Conservation (phyloP, 2,113 vertebrate species). For the Callionymus lyra region DNA sequence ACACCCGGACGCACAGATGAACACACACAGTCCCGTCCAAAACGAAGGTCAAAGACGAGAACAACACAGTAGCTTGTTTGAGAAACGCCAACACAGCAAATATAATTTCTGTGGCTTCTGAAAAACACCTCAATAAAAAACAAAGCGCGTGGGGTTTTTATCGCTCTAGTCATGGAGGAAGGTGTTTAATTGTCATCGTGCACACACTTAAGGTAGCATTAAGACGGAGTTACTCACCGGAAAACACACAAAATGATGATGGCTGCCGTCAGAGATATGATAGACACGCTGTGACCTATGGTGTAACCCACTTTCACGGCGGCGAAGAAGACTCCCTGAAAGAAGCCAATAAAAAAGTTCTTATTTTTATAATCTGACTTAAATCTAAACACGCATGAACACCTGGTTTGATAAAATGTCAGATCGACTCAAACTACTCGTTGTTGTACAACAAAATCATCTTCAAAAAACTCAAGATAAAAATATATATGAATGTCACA, state of each 20-base stretch:
- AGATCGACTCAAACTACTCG: too few relatives aligned
- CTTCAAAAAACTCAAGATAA: too few relatives aligned
- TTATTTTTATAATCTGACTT: too few relatives aligned
- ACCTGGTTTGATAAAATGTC: too few relatives aligned
- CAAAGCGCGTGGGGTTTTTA: constrained; percentile 14
- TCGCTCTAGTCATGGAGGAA: constrained; percentile 14
- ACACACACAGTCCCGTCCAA: background rate
- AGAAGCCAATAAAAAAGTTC: too few relatives aligned
- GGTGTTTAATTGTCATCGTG: constrained; percentile 12
- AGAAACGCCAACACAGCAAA: constrained; percentile 12
- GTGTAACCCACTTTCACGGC: constrained; percentile 88
- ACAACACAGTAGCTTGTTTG: constrained; percentile 8
- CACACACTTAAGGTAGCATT: constrained; percentile 5
- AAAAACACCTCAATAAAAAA: constrained; percentile 37
- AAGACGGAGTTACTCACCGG: constrained; percentile 32
- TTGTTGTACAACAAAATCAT: too few relatives aligned
- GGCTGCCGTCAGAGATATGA: constrained; percentile 77
- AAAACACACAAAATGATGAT: constrained; percentile 73
- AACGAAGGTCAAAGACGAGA: constrained; percentile 8
- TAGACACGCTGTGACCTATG: constrained; percentile 83
- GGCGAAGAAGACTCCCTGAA: constrained; percentile 67
- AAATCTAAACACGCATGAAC: too few relatives aligned
- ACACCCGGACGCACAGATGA: constrained; percentile 1
- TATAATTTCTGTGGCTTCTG: constrained; percentile 10
- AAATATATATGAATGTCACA: too few relatives aligned